Conservation (phyloP, 2,888 invertebrate genomes). For the Epinotia ramella region DNA sequence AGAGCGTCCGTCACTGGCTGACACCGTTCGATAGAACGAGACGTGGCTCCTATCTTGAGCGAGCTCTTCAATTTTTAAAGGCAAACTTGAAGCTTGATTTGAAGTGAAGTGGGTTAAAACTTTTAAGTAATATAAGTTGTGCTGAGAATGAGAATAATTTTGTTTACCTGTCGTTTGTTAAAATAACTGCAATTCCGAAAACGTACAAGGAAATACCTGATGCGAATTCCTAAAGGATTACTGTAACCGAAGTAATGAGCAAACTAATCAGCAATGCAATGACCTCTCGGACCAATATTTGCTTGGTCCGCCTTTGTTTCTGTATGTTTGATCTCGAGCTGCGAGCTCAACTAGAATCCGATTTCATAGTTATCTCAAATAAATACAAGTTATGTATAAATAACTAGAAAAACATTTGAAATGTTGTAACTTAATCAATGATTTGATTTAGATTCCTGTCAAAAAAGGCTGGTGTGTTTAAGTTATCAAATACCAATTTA, state of each 20-base stretch:
- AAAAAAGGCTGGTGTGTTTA: too few relatives aligned
- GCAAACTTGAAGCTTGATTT: too few relatives aligned
- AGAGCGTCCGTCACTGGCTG: too few relatives aligned
- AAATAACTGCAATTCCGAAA: background rate
- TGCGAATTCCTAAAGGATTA: slow-evolving; percentile 9
- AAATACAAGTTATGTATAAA: background rate
- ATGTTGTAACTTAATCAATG: too few relatives aligned
- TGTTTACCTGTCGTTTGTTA: slow-evolving; percentile 10
- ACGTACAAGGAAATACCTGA: slow-evolving; percentile 13
- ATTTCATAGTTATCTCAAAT: background rate
- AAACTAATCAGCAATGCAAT: slow-evolving; percentile 10
- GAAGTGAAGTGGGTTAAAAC: too few relatives aligned
- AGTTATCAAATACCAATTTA: too few relatives aligned
- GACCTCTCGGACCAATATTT: slow-evolving; percentile 25
- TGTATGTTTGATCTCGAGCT: slow-evolving; percentile 11
- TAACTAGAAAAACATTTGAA: background rate
- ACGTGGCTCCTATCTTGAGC: background rate
- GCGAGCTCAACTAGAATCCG: background rate
- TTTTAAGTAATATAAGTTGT: background rate
- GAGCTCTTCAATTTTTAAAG: too few relatives aligned
- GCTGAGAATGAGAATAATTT: background rate
- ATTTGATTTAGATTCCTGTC: too few relatives aligned
- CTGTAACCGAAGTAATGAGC: slow-evolving; percentile 21
- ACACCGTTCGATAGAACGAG: too few relatives aligned
- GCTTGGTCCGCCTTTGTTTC: slow-evolving; percentile 15